Evolutionary conservation across 2,888 invertebrate species (phyloP).

Genomic region (Artemia sinica): DNA sequence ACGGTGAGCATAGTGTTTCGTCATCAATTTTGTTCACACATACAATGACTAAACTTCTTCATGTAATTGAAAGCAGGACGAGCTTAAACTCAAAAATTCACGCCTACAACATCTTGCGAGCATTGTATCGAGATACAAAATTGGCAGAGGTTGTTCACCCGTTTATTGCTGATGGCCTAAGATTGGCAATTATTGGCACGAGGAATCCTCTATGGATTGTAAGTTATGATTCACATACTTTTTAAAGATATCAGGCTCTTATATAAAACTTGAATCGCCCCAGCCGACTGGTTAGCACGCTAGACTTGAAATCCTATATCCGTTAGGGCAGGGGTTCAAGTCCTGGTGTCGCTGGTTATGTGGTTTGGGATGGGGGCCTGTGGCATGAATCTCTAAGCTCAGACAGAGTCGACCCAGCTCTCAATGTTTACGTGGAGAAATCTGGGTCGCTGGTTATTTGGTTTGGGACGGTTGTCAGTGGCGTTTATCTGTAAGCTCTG

Average conservation of each 20-base stretch:
- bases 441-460: too few species aligned
- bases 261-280: not conserved
- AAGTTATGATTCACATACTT: slow-evolving; percentile 30
- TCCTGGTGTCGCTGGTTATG: too few species aligned
- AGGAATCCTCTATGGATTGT: slow-evolving; percentile 58
- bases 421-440: too few species aligned
- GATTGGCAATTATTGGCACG: slow-evolving; percentile 54
- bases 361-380: too few species aligned
- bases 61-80: slow-evolving; percentile 30
- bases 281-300: too few species aligned
- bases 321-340: too few species aligned
- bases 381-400: too few species aligned
- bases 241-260: not conserved
- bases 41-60: slow-evolving; percentile 42
- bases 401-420: too few species aligned
- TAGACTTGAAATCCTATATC: too few species aligned
- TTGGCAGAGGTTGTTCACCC: slow-evolving; percentile 51
- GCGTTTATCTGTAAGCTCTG: too few species aligned
- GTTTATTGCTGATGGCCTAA: slow-evolving; percentile 50
- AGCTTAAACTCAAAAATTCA: slow-evolving; percentile 45
- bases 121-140: slow-evolving; percentile 55
- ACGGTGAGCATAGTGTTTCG: slow-evolving; percentile 46
- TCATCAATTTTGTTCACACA: slow-evolving; percentile 37
- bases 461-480: too few species aligned
- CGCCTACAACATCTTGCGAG: slow-evolving; percentile 66